Conservation (phyloP, 2,888 invertebrate genomes). For the Coleophora flavipennella region DNA sequence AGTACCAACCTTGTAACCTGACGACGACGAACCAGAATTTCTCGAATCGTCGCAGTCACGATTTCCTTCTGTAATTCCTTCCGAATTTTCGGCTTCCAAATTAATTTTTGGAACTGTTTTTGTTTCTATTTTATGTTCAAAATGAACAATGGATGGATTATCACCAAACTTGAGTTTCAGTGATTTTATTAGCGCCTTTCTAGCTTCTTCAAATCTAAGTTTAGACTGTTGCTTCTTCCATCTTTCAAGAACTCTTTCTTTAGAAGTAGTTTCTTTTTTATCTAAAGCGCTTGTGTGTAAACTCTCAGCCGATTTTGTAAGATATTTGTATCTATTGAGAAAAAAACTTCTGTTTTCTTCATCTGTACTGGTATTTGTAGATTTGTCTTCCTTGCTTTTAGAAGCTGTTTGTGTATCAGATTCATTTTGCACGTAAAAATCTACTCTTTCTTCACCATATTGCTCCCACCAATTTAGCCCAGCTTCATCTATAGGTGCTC, state of each 20-base stretch:
- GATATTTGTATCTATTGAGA: not conserved
- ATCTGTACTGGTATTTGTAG: slow-evolving; percentile 1
- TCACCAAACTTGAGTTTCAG: slow-evolving; percentile 53
- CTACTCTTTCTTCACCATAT: slow-evolving; percentile 23
- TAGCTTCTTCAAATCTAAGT: slow-evolving; percentile 48
- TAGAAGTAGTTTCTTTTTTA: slow-evolving; percentile 44
- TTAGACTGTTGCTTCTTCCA: slow-evolving; percentile 51
- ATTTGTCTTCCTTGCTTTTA: slow-evolving; percentile 2
- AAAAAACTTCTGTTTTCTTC: not conserved
- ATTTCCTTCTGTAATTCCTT: slow-evolving; percentile 55
- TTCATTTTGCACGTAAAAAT: slow-evolving; percentile 17
- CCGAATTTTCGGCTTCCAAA: slow-evolving; percentile 54
- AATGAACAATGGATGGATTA: slow-evolving; percentile 2
- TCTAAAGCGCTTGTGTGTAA: not conserved
- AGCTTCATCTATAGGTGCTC: slow-evolving; percentile 45
- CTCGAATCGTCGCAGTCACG: slow-evolving; percentile 20
- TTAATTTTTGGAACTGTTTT: slow-evolving; percentile 35
- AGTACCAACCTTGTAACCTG: slow-evolving; percentile 30
- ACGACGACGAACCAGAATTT: slow-evolving; percentile 25
- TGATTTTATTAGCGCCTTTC: slow-evolving; percentile 55
- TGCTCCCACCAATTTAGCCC: slow-evolving; percentile 48
- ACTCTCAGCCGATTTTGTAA: not conserved
- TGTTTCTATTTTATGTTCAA: slow-evolving; percentile 32
- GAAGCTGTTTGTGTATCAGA: not conserved
- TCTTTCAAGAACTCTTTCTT: slow-evolving; percentile 49